Evolutionary conservation across 2,888 invertebrate species (phyloP), one percentile per base, ranked within the genome.

Genomic region (Lithosia quadra): DNA sequence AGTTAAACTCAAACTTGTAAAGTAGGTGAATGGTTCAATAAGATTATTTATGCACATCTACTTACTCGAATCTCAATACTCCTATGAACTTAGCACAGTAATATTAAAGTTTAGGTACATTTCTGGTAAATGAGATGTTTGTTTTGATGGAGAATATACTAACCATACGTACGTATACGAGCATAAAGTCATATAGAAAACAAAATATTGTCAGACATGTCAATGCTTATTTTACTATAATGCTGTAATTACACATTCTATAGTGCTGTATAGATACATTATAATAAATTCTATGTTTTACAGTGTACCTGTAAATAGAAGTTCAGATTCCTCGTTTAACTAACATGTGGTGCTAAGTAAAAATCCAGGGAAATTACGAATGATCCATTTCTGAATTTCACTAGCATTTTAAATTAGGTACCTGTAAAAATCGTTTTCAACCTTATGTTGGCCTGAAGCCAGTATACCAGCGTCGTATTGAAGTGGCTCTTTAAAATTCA

Each of bases 1-100:
- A 36, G 34, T 59, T 59, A 36, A 22, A 34, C 21, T 13, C 36
- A 59, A 59, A 59, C 36, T 59, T 60, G 22, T 39, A 39, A 39
- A 60, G 36, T 36, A 59, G 7, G 39, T 15, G 15, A 59, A 33
- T 33, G 33, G 33, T 59, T 34, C 58, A n/a, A 36, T 59, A 36
- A 59, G 21, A 36, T 59, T 21, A 36, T 13, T 13, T 36, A 59
- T 36, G 21, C 21, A 36, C n/a, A n/a, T n/a, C n/a, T n/a, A n/a
- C n/a, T n/a, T 36, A 22, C 21, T 59, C 9, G 18, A 49, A 49
- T 49, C 49, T 49, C 49, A 49, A 49, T 49, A 49, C 49, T 18
- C 49, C 8, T 8, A n/a, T n/a, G 9, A 43, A 43, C 18, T 18
- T 43, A 43, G 43, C 13, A 18, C 15, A 43, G 7, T 43, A 43